Evolutionary conservation across 2,888 invertebrate species (phyloP), one percentile per base, ranked within the genome.

Genomic region (Zeuzera pyrina): DNA sequence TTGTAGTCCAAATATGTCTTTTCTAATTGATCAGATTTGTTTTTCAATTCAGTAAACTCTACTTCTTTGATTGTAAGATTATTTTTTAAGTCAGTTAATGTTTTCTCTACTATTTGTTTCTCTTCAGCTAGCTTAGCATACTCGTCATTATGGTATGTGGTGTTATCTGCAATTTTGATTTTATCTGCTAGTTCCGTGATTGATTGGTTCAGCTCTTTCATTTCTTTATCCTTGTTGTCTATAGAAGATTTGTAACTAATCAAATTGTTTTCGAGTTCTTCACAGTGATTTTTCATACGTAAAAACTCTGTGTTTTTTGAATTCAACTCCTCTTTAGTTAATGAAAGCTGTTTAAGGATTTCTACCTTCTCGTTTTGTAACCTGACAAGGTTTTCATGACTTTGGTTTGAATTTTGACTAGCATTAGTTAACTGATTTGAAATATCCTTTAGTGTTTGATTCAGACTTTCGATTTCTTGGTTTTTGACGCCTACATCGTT

Each of bases 171-270:
- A 13, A 45, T 45, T 49, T 62, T 65, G 27, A 68, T 50, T 60
- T 69, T 68, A 37, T 73, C 73, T 3, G 53, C 60, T 19, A 73
- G 39, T 42, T 76, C 70, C 11, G 60, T 49, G 26, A 78, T 60
- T 22, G 69, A 65, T 41, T 74, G 65, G 35, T 56, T 69, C 1
- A 79, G 45, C 44, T 74, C 70, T 44, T 76, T 67, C 29, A 79
- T 69, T 54, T 73, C 65, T 50, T 73, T 71, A 29, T 73, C 67
- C 56, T 71, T 77, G 11, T 34, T 45, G 22, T 59, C 58, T 33
- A 69, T 47, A 23, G 35, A 31, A 22, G 30, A 34, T 49, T 61
- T 63, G 35, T 53, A 54, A 33, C 68, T 49, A 8, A 39, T 31
- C 22, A 44, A 42, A 6, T 38, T 15, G 34, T 49, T 57, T 43